Base-by-base conservation (phyloP, 1,140 invertebrate species). In the Neodiprion lecontei region DNA sequence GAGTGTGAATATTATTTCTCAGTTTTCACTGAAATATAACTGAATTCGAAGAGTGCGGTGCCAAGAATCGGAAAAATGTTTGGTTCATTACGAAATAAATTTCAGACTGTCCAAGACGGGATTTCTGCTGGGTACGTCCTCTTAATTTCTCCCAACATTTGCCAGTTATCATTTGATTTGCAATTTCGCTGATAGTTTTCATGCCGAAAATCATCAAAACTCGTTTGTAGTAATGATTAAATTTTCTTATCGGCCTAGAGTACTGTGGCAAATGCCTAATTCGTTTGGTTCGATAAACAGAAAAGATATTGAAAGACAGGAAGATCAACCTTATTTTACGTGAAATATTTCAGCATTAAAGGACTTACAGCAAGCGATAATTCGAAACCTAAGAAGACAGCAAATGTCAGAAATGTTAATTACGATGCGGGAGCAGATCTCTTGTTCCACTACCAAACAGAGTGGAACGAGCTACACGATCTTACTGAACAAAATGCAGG, bases 401-500 rank as follows among this genome's bases (percentile, higher is more conserved):
- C 68, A 2, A 84, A 81, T 74, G 11, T 72, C 21, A 78, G 82
- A 74, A 83, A 85, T 78, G 86, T 90, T 48, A 90, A 91, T 84
- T 88, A 89, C 70, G 86, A 91, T 83, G 91, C 91, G 48, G 92
- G 91, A 1, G 88, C 90, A 9, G 89, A 91, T 77, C 78, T 92
- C 71, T 83, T 93, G 28, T 87, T 90, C 75, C 90, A 91, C 77
- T 94, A 91, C 84, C 92, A 94, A 81, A 83, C 89, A 49, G 87
- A 91, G 70, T 94, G 93, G 93, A 89, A 89, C 77, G 90, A 92
- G 75, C 76, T 94, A 17, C 92, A 94, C 77, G 84, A 90, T 72
- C 82, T 91, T 14, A 90, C 91, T 61, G 92, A 93, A 81, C 88
- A 91, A 73, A 93, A 93, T 87, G 91, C 92, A 3, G 85, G 86